Conservation (phyloP, 2,797 vertebrate genomes). For the Sciurus carolinensis region DNA sequence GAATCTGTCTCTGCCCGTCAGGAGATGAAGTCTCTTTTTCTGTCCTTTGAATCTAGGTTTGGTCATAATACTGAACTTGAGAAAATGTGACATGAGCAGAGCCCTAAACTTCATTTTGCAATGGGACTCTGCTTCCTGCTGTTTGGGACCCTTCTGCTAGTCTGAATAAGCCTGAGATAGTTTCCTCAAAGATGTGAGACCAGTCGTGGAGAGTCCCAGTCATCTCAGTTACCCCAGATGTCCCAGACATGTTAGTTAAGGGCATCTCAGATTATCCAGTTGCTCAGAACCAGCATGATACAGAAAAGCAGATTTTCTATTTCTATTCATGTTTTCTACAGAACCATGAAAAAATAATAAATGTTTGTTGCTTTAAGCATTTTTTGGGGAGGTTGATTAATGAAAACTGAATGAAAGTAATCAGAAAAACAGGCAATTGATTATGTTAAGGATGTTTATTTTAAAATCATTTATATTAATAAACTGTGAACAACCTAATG, state of each 20-base stretch:
- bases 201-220: neutral
- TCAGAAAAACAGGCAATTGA: slow-evolving; percentile 15
- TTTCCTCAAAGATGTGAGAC: neutral
- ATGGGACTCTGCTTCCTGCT: neutral
- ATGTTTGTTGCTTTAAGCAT: neutral
- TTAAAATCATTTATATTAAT: slow-evolving; percentile 33
- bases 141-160: neutral
- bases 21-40: neutral
- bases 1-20: neutral
- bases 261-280: neutral
- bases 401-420: slow-evolving; percentile 5
- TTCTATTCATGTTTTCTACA: neutral
- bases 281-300: neutral
- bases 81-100: neutral
- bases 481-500: neutral
- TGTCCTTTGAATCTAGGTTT: slow-evolving; percentile 9
- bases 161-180: neutral
- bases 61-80: neutral
- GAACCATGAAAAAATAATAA: neutral
- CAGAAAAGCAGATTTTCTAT: neutral
- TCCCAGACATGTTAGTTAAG: neutral
- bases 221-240: neutral
- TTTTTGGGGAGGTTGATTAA: neutral
- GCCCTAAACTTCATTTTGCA: neutral
- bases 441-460: slow-evolving; percentile 38